These are phyloP conservation scores for Sepiola atlantica DNA, from an alignment of 2,888 invertebrate species.

Conservation along the genomic window DNA sequence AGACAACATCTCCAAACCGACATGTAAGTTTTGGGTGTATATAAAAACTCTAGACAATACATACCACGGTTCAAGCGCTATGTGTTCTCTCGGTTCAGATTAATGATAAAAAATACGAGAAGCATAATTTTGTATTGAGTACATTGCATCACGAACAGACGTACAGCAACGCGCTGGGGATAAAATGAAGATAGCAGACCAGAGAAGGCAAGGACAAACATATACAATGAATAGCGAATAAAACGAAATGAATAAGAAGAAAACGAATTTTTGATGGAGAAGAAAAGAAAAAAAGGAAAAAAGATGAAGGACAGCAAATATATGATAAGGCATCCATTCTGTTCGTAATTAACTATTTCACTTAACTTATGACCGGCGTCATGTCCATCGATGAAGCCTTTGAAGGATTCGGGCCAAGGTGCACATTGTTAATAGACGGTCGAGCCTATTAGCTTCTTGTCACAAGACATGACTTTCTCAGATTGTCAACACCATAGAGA, in stretches of 20 bases:
- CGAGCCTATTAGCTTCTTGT: neutral
- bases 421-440: neutral
- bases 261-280: neutral
- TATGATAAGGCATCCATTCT: neutral
- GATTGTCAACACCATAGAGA: neutral
- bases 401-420: neutral
- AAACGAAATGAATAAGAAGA: neutral
- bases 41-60: no score
- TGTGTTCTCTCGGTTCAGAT: no score
- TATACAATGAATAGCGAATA: neutral
- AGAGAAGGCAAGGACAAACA: neutral
- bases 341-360: slow-evolving; percentile 1
- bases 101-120: no score
- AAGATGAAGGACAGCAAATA: neutral
- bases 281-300: neutral
- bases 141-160: no score
- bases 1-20: no score
- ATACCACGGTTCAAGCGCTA: no score
- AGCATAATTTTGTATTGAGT: no score
- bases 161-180: no score
- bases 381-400: slow-evolving; percentile 32
- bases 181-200: neutral
- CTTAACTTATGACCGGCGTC: neutral
- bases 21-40: no score
- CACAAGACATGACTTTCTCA: slow-evolving; percentile 7